Percentiles rank a stretch among this genome's conserved stretches.
Evolutionary conservation across 1,140 invertebrate genomes (phyloP).

Genomic region (Maniola jurtina): DNA sequence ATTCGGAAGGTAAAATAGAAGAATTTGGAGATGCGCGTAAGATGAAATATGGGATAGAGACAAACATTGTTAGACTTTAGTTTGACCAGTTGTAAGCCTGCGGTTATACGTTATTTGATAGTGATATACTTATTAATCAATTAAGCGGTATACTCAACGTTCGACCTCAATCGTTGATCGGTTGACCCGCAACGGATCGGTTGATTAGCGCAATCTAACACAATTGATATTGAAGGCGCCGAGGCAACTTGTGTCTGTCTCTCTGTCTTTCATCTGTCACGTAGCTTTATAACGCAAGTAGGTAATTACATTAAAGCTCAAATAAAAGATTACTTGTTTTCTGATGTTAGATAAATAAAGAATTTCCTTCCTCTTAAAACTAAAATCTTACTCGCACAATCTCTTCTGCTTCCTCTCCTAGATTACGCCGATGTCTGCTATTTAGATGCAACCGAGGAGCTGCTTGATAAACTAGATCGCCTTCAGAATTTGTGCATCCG

Average conservation of each 20-base stretch:
- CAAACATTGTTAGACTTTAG: neutral
- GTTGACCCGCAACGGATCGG: slow-evolving; percentile 47
- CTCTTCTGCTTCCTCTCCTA: too few relatives aligned
- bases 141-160: slow-evolving; percentile 17
- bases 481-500: too few relatives aligned
- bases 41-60: neutral
- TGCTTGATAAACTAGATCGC: too few relatives aligned
- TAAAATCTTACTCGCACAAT: too few relatives aligned
- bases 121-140: slow-evolving; percentile 17
- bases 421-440: too few relatives aligned
- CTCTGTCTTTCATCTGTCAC: neutral
- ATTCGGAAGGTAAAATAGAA: too few relatives aligned
- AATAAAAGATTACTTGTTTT: too few relatives aligned
- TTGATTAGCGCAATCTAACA: slow-evolving; percentile 41
- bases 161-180: slow-evolving; percentile 26
- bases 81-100: neutral
- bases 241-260: slow-evolving; percentile 1
- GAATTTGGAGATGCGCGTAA: too few relatives aligned
- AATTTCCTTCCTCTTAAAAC: too few relatives aligned
- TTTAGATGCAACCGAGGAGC: too few relatives aligned
- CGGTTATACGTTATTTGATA: slow-evolving; percentile 1
- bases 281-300: neutral
- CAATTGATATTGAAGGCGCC: slow-evolving; percentile 7
- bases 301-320: too few relatives aligned
- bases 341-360: too few relatives aligned